Conservation (phyloP, 2,888 invertebrate genomes). For the Lasioglossum pauxillum region DNA sequence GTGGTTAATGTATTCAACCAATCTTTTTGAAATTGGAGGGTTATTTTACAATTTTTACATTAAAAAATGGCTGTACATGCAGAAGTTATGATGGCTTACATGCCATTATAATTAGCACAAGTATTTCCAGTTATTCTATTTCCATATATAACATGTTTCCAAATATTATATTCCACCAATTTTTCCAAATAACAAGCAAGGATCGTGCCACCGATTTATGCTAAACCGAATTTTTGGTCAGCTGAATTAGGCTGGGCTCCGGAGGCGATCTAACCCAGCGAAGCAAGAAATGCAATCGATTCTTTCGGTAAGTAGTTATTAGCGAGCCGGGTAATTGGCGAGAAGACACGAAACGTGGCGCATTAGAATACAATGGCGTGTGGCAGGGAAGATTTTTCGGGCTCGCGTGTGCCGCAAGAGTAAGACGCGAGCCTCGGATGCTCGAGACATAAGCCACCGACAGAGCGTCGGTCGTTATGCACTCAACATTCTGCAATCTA, state of each 20-base stretch:
- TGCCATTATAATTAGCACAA: no score
- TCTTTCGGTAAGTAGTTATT: slow-evolving; percentile 12
- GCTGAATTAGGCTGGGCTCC: not conserved
- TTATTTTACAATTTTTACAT: not conserved
- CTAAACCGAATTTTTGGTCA: not conserved
- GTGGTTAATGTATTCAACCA: no score
- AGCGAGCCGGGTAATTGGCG: not conserved
- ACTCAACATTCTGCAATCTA: slow-evolving; percentile 83
- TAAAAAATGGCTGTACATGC: not conserved
- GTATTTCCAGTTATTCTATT: no score
- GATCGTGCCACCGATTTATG: not conserved
- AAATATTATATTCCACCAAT: no score
- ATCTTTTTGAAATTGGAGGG: not conserved
- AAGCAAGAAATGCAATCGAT: not conserved
- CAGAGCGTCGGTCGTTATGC: slow-evolving; percentile 74
- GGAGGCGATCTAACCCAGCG: not conserved
- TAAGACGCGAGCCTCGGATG: slow-evolving; percentile 72
- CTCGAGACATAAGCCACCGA: slow-evolving; percentile 69
- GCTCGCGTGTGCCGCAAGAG: slow-evolving; percentile 68
- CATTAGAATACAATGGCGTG: slow-evolving; percentile 63
- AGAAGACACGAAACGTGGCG: slow-evolving; percentile 7
- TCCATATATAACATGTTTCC: no score
- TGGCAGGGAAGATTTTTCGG: slow-evolving; percentile 59
- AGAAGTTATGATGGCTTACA: not conserved
- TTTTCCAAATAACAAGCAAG: not conserved